Base-by-base conservation (phyloP, 1,140 invertebrate genomes). In the Kradibia gibbosae region DNA sequence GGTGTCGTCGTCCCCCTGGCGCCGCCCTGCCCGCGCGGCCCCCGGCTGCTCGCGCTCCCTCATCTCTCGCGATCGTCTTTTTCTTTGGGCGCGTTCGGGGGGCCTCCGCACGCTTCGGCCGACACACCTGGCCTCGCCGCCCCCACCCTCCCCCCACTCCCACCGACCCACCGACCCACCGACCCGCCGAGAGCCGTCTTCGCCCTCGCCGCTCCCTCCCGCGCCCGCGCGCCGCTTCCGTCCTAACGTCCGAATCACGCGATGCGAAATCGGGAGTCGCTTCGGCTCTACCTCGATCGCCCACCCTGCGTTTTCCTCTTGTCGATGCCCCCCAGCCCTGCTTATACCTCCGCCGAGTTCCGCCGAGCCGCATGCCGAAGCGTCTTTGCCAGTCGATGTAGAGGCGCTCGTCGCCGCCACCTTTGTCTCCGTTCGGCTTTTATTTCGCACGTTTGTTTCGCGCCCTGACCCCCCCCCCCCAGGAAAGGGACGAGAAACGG, bases 211-310 rank as follows among this genome's bases (percentile, higher is more conserved):
- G 4, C 39, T 20, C 20, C 20, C 70, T 3, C 7, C 45, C 5
- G 0, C 36, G 3, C 20, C 45, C 45, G 10, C 10, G 76, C 80
- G 84, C 84, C 73, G 80, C 82, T 83, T 82, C 83, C 81, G 81
- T 78, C 80, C 78, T 81, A 81, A 82, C 78, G 82, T 70, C 82
- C 75, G 80, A 78, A 83, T 85, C 87, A 88, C 87, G 87, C 87
- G 85, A 88, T 86, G 80, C 78, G 39, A 87, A 87, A 87, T 88
- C 86, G 86, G 70, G 85, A 86, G 80, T 87, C 82, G 70, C 82
- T 84, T 84, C 78, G 81, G 11, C 78, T 4, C 75, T 34, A 65
- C 53, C 39, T 78, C 62, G 28, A 39, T 73, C 53, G 28, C 71
- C 45, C 75, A 45, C 82, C 83, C 82, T 78, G 83, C 86, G 84